Conservation (phyloP, 2,888 invertebrate species). For the Rambutsinella grinnellia region DNA sequence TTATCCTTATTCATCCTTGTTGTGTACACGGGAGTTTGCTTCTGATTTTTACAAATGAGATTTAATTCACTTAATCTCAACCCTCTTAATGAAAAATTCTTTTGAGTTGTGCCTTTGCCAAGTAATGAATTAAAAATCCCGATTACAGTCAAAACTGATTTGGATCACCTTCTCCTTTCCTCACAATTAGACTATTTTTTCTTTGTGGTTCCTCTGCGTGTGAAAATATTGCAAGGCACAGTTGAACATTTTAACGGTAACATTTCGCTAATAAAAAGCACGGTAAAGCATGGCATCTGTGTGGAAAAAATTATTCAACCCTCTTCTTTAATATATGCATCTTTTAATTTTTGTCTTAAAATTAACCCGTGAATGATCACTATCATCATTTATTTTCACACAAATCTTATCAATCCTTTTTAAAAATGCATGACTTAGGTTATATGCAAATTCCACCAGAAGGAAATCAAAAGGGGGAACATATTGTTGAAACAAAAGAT, state of each 20-base stretch:
- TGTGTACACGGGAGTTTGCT: too few relatives aligned
- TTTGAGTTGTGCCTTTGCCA: too few relatives aligned
- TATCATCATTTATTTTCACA: slow-evolving; percentile 1
- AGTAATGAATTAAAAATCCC: too few relatives aligned
- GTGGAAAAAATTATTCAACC: not conserved
- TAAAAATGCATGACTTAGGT: not conserved
- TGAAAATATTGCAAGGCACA: not conserved
- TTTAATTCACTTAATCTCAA: too few relatives aligned
- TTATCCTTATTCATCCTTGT: too few relatives aligned
- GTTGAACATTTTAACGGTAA: not conserved
- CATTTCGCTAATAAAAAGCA: not conserved
- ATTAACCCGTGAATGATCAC: not conserved
- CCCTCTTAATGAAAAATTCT: too few relatives aligned
- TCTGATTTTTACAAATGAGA: too few relatives aligned
- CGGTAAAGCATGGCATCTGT: not conserved
- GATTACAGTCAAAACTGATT: too few relatives aligned
- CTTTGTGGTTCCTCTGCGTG: too few relatives aligned
- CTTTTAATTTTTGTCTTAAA: not conserved
- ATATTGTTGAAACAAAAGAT: slow-evolving; percentile 15
- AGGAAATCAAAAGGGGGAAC: not conserved
- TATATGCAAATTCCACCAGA: slow-evolving; percentile 14
- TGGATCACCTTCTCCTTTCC: too few relatives aligned
- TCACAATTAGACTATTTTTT: too few relatives aligned
- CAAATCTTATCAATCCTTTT: too few relatives aligned
- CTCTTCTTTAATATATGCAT: not conserved